These are phyloP conservation scores for Fregetta grallaria DNA, from an alignment of 2,113 vertebrate genomes.

Conservation along the genomic window DNA sequence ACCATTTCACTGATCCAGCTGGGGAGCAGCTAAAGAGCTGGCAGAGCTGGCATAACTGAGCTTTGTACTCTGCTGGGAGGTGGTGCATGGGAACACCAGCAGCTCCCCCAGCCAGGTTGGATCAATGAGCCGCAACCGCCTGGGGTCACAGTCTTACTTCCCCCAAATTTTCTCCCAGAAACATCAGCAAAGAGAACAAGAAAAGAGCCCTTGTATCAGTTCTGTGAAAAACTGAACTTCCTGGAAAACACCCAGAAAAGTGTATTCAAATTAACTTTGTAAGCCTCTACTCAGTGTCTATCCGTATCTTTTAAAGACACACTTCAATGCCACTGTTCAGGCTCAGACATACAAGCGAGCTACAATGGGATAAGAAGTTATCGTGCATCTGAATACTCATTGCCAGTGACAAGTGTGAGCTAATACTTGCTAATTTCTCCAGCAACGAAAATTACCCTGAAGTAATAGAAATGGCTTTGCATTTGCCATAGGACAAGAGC, in stretches of 20 bases:
- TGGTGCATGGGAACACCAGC: background rate
- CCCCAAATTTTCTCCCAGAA: background rate
- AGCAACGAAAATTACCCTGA: background rate
- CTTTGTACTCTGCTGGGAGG: background rate
- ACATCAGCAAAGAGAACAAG: background rate
- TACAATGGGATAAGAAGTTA: background rate
- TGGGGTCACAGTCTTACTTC: background rate
- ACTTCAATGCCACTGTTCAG: background rate
- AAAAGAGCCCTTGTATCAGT: background rate
- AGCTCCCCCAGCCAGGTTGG: background rate
- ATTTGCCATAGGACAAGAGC: background rate
- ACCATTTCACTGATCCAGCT: background rate
- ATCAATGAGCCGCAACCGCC: background rate
- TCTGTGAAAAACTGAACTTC: background rate
- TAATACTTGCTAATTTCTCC: conserved; percentile 30
- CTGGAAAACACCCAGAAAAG: background rate
- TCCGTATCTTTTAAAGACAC: background rate
- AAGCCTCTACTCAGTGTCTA: background rate
- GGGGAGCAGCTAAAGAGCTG: background rate
- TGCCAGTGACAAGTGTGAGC: background rate
- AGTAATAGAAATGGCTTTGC: background rate
- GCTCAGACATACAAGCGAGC: background rate
- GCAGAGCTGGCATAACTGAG: background rate
- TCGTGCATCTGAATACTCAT: background rate
- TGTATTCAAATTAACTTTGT: background rate